Evolutionary conservation across 2,797 vertebrate species (phyloP).

Genomic region (Molossus molossus): DNA sequence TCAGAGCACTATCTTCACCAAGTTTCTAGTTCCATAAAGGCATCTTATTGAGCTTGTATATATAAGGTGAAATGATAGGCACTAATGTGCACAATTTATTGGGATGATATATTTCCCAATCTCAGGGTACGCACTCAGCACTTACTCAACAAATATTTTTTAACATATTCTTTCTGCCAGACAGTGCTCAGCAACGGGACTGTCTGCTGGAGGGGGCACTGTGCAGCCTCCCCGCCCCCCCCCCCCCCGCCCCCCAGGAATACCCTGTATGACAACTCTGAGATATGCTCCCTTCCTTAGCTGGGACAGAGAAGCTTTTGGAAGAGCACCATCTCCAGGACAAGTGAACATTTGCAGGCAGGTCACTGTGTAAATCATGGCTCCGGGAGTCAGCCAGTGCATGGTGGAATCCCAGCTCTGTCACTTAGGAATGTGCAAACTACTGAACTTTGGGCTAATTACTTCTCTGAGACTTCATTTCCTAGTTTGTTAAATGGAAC

Average conservation of each 20-base stretch:
- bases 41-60: background rate
- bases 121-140: background rate
- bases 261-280: background rate
- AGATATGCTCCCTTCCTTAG: background rate
- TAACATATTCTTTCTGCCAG: background rate
- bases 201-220: background rate
- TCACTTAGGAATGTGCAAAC: background rate
- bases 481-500: background rate
- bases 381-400: background rate
- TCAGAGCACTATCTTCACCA: background rate
- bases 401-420: background rate
- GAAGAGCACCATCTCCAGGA: background rate
- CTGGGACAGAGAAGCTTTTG: background rate
- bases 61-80: background rate
- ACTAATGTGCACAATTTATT: background rate
- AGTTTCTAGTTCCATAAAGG: background rate
- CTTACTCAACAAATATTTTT: background rate
- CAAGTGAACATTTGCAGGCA: background rate
- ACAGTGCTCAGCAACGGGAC: background rate
- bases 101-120: background rate
- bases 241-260: background rate
- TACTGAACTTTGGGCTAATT: background rate
- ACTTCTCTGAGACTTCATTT: background rate
- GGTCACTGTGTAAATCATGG: background rate
- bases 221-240: no score